Evolutionary conservation across 2,797 vertebrate species (phyloP), one percentile per base, ranked within the genome.

Genomic region (Buceros bicornis): DNA sequence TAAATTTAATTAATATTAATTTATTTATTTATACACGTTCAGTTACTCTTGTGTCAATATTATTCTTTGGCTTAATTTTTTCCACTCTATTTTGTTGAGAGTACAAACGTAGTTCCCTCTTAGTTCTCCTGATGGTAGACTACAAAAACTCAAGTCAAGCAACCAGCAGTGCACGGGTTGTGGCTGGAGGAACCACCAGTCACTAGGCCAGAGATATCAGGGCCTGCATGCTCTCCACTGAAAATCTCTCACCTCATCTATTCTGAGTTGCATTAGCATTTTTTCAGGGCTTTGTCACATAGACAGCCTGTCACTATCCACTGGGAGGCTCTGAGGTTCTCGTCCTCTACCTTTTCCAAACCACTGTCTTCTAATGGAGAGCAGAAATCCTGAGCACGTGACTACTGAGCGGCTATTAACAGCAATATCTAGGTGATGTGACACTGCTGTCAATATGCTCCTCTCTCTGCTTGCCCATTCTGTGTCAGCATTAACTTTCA

Each of bases 241-340:
- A 65, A 62, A 76, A 45, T 16, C 58, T 47, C 72, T 53, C 77
- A 67, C 31, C 40, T 69, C 60, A 25, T 10, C 17, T 2, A 31
- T 7, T 51, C 51, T 26, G 43, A 70, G 56, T n/a, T 22, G 21
- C 71, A 45, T 1, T 1, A 37, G 21, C 28, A 28, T 10, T 16
- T 51, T 48, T 50, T 5, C 3, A 22, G 26, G 19, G 64, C 51
- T 84, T 33, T 2, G 3, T 12, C 33, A 64, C 25, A 48, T 0
- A 42, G 24, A 45, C 69, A 67, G 56, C 37, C 66, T 82, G 74
- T 21, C 53, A 47, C 42, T 78, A 33, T 60, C 82, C 83, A 84
- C 87, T 69, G 80, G 83, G 76, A 96, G 72, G 72, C 95, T 88
- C 57, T 35, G 72, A 90, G 37, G 65, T 60, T 78, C 74, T 74